Base-by-base conservation (phyloP, 2,888 invertebrate species). In the Athripsodes cinereus region DNA sequence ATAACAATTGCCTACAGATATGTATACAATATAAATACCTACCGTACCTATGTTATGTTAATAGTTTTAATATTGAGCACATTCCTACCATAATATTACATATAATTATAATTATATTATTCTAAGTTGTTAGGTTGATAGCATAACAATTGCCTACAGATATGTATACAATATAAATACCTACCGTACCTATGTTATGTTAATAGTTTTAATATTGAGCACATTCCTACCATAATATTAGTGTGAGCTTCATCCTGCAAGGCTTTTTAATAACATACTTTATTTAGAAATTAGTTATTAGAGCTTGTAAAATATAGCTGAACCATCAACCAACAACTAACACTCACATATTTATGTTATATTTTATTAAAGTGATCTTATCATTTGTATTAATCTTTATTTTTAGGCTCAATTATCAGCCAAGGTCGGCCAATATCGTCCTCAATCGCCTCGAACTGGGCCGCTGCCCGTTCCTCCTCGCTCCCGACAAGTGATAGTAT, bases 361-460 rank as follows among this genome's bases (percentile, higher is more conserved):
- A n/a, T 40, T 40, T 40, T 40, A 3, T 8, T 13, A 40, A 8
- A 40, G 16, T 3, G 5, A n/a, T 3, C 13, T 8, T 40, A 3
- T 40, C 13, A 40, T 40, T 3, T 40, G 40, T 40, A 40, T 53
- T 8, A 13, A 40, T 40, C 13, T 40, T 40, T 40, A 40, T 40
- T 40, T 40, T 1, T 69, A 84, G 84, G 83, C 80, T 84, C 83
- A 78, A 83, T 84, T 83, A 82, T 84, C 82, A 83, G 84, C 74
- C 84, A 84, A 79, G 83, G 84, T 71, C 79, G 84, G 81, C 83
- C 83, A 79, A 76, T 84, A 83, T 83, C 84, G 82, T 83, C 84
- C 83, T 78, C 82, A 81, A 77, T 84, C 84, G 74, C 84, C 83
- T 69, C 81, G 80, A 71, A 82, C 81, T 74, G 84, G 81, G 69